Evolutionary conservation across 2,797 vertebrate species (phyloP), one percentile per base, ranked within the genome.

Genomic region (Arremon aurantiirostris): DNA sequence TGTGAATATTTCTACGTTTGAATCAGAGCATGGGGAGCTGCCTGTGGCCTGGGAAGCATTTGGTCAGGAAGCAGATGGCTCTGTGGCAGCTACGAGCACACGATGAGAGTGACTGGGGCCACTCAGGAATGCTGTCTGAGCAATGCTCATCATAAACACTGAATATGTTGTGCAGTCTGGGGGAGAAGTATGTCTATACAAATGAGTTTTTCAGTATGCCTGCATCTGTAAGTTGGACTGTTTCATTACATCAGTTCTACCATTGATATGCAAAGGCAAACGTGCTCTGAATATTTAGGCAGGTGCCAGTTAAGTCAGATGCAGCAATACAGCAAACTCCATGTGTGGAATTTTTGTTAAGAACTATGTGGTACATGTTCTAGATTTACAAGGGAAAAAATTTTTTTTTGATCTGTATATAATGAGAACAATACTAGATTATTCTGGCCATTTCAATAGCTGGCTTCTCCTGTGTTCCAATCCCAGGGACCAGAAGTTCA

Each of bases 1-100:
- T 86, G 84, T 72, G 94, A 93, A 86, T 95, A 92, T 95, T 95
- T 93, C 59, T 91, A 69, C 30, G n/a, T 72, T 95, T 82, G 84
- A 94, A 78, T 93, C 72, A 69, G 92, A 82, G n/a, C 44, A 27
- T 5, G 30, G 79, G 89, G 49, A n/a, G 76, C 47, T 57, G 76
- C 69, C 21, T 85, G 61, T 83, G 93, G 75, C 73, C 91, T 81
- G 94, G 92, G 94, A 95, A 52, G 66, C 77, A 49, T 90, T 92
- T 0, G 17, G 72, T 76, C 94, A 90, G 91, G 94, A 96, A 93
- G 79, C 94, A 96, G 96, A 92, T 96, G 93, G 89, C 72, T 87
- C 50, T 16, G 6, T 34, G 78, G 79, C 76, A 95, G 77, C 47
- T 78, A 14, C 0, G 4, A 83, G 50, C 69, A 39, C 65, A 55